Evolutionary conservation across 2,797 vertebrate species (phyloP), one percentile per base, ranked within the genome.

Genomic region (Halcyon smyrnensis): DNA sequence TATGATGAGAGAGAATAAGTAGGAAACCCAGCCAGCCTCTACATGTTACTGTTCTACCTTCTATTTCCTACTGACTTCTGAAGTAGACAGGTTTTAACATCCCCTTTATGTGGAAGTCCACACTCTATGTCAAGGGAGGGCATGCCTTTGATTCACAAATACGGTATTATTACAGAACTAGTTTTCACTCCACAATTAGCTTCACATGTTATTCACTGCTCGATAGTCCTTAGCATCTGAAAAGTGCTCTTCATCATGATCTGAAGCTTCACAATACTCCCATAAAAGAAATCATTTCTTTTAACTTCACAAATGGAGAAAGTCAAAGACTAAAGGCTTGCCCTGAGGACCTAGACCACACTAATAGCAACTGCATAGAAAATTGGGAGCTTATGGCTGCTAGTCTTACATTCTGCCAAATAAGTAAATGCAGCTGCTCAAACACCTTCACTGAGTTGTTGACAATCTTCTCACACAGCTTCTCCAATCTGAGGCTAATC

Each of bases 81-180:
- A 95, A 90, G 74, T 6, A 73, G 57, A 17, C 24, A 59, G 15
- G 24, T 82, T 78, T 79, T 91, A 84, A 86, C 36, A 82, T 18
- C 15, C 12, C 36, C 51, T 86, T 94, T 56, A 37, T 4, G 20
- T 23, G 20, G 18, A 84, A 89, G 30, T 53, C 57, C 37, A 71
- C 84, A 64, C 12, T 9, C 70, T 34, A 5, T 3, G 43, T 39
- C 51, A 83, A 69, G 46, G 24, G 15, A 59, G 7, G 41, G 67
- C 8, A 20, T 3, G 13, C 34, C 69, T 95, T 87, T 90, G 56
- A 95, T 74, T 92, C 86, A 91, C 48, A 80, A 94, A 84, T 43
- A 30, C 27, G 6, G 0, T 48, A 32, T 5, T 81, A 39, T 68
- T 83, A 83, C 7, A 39, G 43, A 77, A 30, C 2, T 8, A 69